Percentiles rank a stretch among this genome's conserved stretches.
phyloP scores from a whole-genome alignment of 2,888 invertebrate species.

The Habroteleia sp. region DNA sequence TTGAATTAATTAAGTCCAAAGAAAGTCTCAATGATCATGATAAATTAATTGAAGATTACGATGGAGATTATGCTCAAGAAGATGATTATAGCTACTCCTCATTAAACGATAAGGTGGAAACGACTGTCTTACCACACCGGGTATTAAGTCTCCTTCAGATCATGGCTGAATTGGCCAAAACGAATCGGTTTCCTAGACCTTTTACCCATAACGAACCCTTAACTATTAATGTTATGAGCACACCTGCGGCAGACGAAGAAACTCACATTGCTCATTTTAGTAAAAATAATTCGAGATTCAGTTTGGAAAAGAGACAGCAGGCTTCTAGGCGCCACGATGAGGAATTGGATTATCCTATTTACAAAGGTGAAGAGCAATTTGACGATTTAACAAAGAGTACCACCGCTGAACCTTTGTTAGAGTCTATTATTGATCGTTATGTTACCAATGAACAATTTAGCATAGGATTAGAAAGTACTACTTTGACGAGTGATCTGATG shows the following conservation, averaged over 20 bases:
- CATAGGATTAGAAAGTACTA: slow-evolving; percentile 8
- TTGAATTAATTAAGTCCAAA: slow-evolving; percentile 6
- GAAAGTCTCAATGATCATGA: slow-evolving; percentile 19
- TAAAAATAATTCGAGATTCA: slow-evolving; percentile 11
- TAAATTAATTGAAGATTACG: slow-evolving; percentile 13
- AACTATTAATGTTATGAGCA: slow-evolving; percentile 43
- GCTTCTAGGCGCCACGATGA: slow-evolving; percentile 8
- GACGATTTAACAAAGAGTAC: slow-evolving; percentile 1
- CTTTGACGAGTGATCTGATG: slow-evolving; percentile 1
- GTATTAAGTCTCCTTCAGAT: slow-evolving; percentile 65
- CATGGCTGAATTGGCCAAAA: slow-evolving; percentile 68
- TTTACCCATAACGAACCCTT: slow-evolving; percentile 56
- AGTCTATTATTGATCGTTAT: not conserved
- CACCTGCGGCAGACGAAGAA: slow-evolving; percentile 19
- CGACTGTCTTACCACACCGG: slow-evolving; percentile 27
- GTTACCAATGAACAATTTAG: slow-evolving; percentile 3
- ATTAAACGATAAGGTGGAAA: slow-evolving; percentile 15
- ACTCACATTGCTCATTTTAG: slow-evolving; percentile 21
- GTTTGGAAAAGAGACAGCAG: slow-evolving; percentile 1
- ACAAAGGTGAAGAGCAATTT: slow-evolving; percentile 8
- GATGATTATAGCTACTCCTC: slow-evolving; percentile 10
- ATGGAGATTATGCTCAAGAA: slow-evolving; percentile 16
- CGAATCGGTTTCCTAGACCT: slow-evolving; percentile 67
- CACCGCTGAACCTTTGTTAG: slow-evolving; percentile 8
- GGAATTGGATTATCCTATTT: slow-evolving; percentile 33